Base-by-base conservation (phyloP, 2,113 vertebrate genomes). In the Amphiprion percula region DNA sequence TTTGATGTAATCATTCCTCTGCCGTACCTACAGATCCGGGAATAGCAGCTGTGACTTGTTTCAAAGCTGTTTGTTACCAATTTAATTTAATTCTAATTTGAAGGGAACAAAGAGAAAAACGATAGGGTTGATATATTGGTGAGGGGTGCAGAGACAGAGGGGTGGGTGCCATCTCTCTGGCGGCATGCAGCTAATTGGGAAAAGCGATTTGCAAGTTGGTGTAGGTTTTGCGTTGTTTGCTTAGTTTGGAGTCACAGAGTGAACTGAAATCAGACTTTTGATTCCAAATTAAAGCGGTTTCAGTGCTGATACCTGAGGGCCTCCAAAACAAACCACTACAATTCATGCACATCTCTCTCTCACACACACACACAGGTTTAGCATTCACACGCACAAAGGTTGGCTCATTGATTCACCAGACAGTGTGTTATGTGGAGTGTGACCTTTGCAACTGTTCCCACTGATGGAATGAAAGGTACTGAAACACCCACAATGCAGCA, bases 381-480 rank as follows among this genome's bases (percentile, higher is more conserved):
- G 46, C 4, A 19, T 17, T 17, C 39, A 74, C 30, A 10, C 56
- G 52, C 50, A 37, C 23, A 28, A 28, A 44, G 67, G 33, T 70
- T 68, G 26, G 28, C 70, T 80, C 79, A 88, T 66, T 73, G 79
- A 88, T 81, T 85, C 21, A 73, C 54, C 63, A 64, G 66, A 83
- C 76, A 58, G 77, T 71, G 82, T 75, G 82, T 75, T 80, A 64
- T 79, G 70, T 26, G 56, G 61, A 80, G 63, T 66, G 74, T 90
- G 89, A 88, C 89, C 87, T 90, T 88, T 88, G 74, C 56, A 50
- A 70, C 54, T 66, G 69, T 72, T 73, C 71, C 77, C 56, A 56
- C 77, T 81, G 89, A 86, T 75, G 68, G 81, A 90, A 82, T 84
- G 83, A 88, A 88, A 87, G 87, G 79, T 73, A 64, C 66, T 66